Evolutionary conservation across 2,888 invertebrate genomes (phyloP).

Genomic region (Thereva nobilitata): DNA sequence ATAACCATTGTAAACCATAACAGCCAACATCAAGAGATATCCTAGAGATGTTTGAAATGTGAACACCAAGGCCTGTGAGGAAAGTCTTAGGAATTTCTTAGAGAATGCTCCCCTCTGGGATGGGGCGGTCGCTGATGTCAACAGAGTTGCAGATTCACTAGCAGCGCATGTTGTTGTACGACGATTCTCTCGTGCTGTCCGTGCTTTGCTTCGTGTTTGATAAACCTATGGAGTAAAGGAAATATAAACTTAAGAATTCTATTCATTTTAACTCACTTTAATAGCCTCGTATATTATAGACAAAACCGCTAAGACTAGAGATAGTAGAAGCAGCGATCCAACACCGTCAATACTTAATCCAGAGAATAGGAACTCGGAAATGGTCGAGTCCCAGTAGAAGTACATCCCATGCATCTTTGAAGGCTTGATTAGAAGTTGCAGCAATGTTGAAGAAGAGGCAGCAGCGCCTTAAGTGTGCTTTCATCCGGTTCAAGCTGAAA

Average conservation of each 20-base stretch:
- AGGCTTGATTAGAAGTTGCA: not conserved
- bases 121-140: not conserved
- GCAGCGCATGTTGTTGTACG: conserved; percentile 43
- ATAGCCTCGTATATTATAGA: conserved; percentile 67
- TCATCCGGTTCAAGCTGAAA: too few species aligned
- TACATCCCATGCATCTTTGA: conserved; percentile 59
- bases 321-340: conserved; percentile 64
- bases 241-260: conserved; percentile 6
- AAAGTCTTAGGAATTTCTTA: conserved; percentile 36
- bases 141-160: conserved; percentile 44
- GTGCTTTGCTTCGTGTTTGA: conserved; percentile 45
- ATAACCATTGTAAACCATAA: conserved; percentile 76
- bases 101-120: conserved; percentile 21
- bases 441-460: too few species aligned
- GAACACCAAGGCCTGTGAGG: conserved; percentile 45
- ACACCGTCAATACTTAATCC: conserved; percentile 63
- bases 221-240: conserved; percentile 43
- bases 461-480: too few species aligned
- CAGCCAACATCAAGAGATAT: conserved; percentile 72
- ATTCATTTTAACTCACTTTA: conserved; percentile 53
- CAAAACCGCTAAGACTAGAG: conserved; percentile 64
- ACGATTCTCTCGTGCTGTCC: conserved; percentile 45
- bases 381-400: conserved; percentile 69
- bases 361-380: conserved; percentile 68
- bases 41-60: conserved; percentile 63